Percentiles rank a stretch among this genome's conserved stretches.
These are phyloP conservation scores for Ivindomyrus marchei DNA, from an alignment of 2,113 vertebrate species.

Conservation along the genomic window DNA sequence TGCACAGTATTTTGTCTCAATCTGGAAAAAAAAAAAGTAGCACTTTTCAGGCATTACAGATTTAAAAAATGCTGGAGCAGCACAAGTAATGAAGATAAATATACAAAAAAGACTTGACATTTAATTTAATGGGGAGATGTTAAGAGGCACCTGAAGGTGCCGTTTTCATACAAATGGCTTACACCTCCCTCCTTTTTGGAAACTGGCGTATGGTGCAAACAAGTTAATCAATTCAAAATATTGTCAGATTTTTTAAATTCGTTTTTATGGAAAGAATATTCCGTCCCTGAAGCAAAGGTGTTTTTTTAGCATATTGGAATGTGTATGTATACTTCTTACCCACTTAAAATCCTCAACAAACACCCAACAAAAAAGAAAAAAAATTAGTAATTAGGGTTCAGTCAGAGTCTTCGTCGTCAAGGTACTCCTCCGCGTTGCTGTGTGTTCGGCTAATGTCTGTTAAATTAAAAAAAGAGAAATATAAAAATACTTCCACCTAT, in stretches of 20 bases:
- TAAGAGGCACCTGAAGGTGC: background rate
- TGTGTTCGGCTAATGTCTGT: conserved; percentile 69
- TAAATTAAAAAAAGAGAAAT: conserved; percentile 22
- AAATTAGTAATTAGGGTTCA: conserved; percentile 43
- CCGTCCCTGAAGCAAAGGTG: conserved; percentile 14
- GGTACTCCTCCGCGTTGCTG: conserved; percentile 92
- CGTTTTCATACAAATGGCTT: background rate
- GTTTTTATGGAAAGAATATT: background rate
- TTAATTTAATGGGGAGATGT: background rate
- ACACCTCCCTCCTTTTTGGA: background rate
- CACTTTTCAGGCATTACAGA: background rate
- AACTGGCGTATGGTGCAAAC: background rate
- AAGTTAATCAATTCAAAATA: background rate
- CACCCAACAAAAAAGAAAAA: background rate
- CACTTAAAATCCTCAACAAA: background rate
- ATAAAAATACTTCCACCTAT: background rate
- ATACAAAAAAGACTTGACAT: background rate
- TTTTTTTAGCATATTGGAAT: conserved; percentile 4
- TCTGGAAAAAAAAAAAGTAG: background rate
- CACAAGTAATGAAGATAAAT: conserved; percentile 12
- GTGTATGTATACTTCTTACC: background rate
- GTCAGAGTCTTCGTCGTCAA: conserved; percentile 96
- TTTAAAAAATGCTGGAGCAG: conserved; percentile 9
- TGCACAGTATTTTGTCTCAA: background rate
- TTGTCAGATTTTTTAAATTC: background rate